Evolutionary conservation across 2,888 invertebrate genomes (phyloP), one percentile per base, ranked within the genome.

Genomic region (Pollenia labialis): DNA sequence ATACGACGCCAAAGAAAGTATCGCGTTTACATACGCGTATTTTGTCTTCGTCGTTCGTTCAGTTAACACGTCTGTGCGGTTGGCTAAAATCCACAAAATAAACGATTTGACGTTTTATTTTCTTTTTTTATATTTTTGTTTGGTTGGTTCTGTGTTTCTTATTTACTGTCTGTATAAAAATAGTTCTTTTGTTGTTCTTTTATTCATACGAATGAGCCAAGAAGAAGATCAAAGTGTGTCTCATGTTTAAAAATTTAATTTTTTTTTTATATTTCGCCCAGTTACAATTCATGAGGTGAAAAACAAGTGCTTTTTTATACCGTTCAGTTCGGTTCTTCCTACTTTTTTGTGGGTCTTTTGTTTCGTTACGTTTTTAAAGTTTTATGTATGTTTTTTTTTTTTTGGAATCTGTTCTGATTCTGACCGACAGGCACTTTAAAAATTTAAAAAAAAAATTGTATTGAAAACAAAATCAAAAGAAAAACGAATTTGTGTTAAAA

Each of bases 21-120:
- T 92, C 91, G 88, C 88, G 72, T 84, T 81, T 88, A 88, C 88
- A 90, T 90, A 91, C 90, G 92, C 90, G 92, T 93, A 93, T 93
- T 93, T 93, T 91, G 91, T 92, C 91, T 93, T 93, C 91, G 92
- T 92, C 92, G 92, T 91, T 93, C 91, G 92, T 91, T 91, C 91
- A 90, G 92, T 91, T 90, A 92, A 92, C 93, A 93, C 93, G 93
- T 92, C 92, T 89, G 85, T 62, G 83, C 86, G 82, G 83, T 85
- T 85, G 85, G 85, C 71, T 85, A 40, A 76, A 44, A 64, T 62
- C 42, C 16, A 74, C 68, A 72, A 82, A 11, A 46, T 74, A 52
- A 85, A 85, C 68, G 18, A 62, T 64, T 79, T 46, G 40, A 72
- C 44, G 72, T 85, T 76, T 75, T 76, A 66, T 87, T 79, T 16